phyloP scores from a whole-genome alignment of 2,113 vertebrate genomes.

The Microcebus griseorufus region DNA sequence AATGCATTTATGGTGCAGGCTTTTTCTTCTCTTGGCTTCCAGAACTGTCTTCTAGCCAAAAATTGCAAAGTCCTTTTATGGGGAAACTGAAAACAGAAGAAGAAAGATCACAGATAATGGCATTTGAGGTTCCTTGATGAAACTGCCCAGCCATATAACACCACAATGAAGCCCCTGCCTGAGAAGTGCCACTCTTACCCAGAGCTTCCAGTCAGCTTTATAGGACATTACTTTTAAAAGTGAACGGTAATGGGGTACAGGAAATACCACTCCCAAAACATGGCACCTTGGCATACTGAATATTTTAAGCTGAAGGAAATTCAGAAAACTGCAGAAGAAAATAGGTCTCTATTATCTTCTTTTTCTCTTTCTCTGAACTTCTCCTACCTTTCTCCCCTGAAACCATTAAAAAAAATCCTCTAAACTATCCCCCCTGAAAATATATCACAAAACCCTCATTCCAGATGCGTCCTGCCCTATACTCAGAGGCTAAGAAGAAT shows the following conservation, averaged over 20 bases:
- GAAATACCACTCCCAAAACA: not conserved
- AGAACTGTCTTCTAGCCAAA: not conserved
- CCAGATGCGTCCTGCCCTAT: not conserved
- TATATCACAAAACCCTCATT: not conserved
- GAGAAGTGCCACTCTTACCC: not conserved
- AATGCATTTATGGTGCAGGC: not conserved
- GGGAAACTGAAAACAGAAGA: not conserved
- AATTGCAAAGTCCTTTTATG: not conserved
- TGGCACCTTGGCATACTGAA: not conserved
- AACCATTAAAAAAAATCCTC: not conserved
- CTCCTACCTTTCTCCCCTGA: not conserved
- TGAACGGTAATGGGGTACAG: not conserved
- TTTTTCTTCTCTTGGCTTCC: not conserved
- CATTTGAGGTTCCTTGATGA: not conserved
- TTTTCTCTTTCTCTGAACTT: not conserved
- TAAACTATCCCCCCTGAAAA: not conserved
- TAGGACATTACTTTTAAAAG: not conserved
- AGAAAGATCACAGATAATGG: not conserved
- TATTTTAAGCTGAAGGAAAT: not conserved
- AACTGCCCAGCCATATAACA: not conserved
- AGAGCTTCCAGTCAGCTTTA: not conserved
- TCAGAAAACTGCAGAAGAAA: not conserved
- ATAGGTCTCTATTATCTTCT: not conserved
- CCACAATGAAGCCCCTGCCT: not conserved
- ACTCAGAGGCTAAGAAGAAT: not conserved